phyloP scores from a whole-genome alignment of 2,113 vertebrate genomes.

The Cathartes aura region DNA sequence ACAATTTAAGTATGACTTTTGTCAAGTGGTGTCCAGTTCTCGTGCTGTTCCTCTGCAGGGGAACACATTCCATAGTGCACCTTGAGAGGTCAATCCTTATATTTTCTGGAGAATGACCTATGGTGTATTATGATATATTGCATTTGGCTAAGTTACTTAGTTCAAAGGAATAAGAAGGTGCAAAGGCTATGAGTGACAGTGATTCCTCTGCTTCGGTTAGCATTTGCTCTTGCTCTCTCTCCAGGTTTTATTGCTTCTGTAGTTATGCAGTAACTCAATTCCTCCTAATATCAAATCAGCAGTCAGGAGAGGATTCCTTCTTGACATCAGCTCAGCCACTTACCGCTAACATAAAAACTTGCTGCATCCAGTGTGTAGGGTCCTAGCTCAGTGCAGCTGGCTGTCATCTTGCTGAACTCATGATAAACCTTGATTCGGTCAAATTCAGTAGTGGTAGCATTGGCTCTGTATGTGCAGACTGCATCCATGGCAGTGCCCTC shows the following conservation, averaged over 20 bases:
- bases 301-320: neutral
- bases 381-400: neutral
- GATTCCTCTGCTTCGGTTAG: neutral
- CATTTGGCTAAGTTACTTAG: neutral
- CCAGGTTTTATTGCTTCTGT: neutral
- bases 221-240: neutral
- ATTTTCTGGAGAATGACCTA: neutral
- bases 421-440: neutral
- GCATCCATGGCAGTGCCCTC: neutral
- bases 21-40: neutral
- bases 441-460: neutral
- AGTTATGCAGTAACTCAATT: neutral
- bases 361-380: neutral
- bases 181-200: neutral
- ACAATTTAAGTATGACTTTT: neutral
- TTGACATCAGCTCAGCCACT: neutral
- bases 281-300: neutral
- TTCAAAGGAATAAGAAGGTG: neutral
- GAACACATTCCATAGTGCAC: neutral
- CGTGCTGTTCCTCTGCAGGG: neutral
- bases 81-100: neutral
- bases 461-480: neutral
- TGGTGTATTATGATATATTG: neutral
- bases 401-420: neutral
- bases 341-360: slow-evolving; percentile 34